Evolutionary conservation across 2,797 vertebrate species (phyloP).

Genomic region (Tauraco hartlaubi): DNA sequence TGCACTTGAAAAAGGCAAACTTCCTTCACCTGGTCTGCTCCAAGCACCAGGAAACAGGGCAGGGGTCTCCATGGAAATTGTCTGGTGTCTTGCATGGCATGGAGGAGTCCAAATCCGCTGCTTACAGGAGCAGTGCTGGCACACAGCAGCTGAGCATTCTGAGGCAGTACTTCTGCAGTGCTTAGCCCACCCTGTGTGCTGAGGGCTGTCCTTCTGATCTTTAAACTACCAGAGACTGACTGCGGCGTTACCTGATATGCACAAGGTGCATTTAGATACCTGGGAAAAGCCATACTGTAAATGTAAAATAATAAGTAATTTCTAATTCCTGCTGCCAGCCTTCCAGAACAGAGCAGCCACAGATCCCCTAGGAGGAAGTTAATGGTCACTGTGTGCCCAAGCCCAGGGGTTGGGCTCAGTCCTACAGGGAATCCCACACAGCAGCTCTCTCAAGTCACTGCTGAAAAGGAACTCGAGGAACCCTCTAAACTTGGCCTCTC

Average conservation of each 20-base stretch:
- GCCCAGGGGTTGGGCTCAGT: background rate
- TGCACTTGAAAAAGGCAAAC: background rate
- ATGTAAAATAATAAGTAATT: background rate
- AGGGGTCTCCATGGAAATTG: background rate
- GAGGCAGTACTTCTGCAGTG: background rate
- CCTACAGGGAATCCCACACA: background rate
- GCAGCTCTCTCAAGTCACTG: background rate
- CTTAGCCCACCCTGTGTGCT: background rate
- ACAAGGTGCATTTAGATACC: background rate
- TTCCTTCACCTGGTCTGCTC: background rate
- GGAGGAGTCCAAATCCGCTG: background rate
- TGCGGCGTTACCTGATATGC: background rate
- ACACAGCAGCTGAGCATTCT: background rate
- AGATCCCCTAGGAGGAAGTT: background rate
- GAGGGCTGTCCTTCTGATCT: background rate
- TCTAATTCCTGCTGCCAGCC: background rate
- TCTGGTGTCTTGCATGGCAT: background rate
- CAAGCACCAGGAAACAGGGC: background rate
- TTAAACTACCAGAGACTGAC: background rate
- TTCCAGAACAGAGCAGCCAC: background rate
- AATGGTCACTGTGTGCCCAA: background rate
- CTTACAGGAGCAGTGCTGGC: background rate
- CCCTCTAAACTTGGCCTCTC: background rate
- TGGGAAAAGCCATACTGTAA: background rate
- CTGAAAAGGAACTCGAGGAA: background rate